Evolutionary conservation across 2,888 invertebrate species (phyloP).

Genomic region (Cenopis cana): DNA sequence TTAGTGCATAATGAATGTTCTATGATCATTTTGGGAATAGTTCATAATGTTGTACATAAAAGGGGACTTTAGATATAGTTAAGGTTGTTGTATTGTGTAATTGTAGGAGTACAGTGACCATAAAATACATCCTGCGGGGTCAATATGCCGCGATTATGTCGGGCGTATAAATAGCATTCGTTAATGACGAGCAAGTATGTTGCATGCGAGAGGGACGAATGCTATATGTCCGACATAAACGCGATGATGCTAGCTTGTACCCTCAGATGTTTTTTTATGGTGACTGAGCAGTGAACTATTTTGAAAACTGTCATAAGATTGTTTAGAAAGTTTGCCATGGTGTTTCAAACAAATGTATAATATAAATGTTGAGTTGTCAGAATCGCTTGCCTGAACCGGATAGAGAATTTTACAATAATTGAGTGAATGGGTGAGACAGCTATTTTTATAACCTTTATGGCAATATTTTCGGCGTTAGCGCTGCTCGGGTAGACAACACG

Average conservation of each 20-base stretch:
- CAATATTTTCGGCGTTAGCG: conserved; percentile 46
- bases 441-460: conserved; percentile 53
- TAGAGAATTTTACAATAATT: conserved; percentile 58
- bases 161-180: no score
- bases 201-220: no score
- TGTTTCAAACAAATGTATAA: neutral
- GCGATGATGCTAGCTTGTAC: no score
- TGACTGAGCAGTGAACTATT: conserved; percentile 47
- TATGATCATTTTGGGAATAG: conserved; percentile 40
- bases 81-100: conserved; percentile 49
- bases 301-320: conserved; percentile 48
- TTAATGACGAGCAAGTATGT: no score
- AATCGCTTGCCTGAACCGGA: conserved; percentile 65
- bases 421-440: conserved; percentile 60
- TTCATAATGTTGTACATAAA: conserved; percentile 41
- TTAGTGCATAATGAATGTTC: neutral
- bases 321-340: neutral
- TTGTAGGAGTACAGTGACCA: conserved; percentile 47
- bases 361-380: conserved; percentile 55
- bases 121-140: neutral
- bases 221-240: no score
- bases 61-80: conserved; percentile 47
- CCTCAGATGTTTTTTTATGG: neutral
- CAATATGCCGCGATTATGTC: no score
- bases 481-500: conserved; percentile 31